Conservation (phyloP, 92 coral and sea anemone species). For the Phenganax subtilis region DNA sequence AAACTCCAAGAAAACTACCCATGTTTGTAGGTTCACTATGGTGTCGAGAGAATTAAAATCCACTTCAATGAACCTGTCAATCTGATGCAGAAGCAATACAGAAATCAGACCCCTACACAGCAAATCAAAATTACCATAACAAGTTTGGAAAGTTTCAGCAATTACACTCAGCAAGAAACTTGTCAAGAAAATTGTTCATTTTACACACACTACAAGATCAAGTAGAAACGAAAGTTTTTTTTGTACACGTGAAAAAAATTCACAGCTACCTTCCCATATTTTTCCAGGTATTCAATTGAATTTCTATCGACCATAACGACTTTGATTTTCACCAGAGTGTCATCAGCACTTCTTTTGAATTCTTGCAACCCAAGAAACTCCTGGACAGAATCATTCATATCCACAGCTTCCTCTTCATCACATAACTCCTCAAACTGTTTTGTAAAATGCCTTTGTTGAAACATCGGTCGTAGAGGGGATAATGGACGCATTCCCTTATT, state of each 20-base stretch:
- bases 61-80: constrained; percentile 67
- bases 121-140: too few species aligned
- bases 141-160: too few species aligned
- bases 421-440: constrained; percentile 46
- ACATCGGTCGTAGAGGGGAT: constrained; percentile 87
- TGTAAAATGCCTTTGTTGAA: constrained; percentile 64
- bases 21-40: constrained; percentile 84
- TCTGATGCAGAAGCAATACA: constrained; percentile 39
- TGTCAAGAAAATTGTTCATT: too few species aligned
- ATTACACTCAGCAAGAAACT: too few species aligned
- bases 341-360: constrained; percentile 42
- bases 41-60: constrained; percentile 94
- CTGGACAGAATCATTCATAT: constrained; percentile 16
- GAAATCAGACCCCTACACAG: too few species aligned
- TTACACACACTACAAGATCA: not conserved
- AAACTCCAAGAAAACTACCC: constrained; percentile 95
- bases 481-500: constrained; percentile 54
- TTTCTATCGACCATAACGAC: constrained; percentile 64
- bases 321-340: constrained; percentile 63
- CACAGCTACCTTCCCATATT: constrained; percentile 61
- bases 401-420: constrained; percentile 47
- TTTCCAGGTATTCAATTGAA: constrained; percentile 63
- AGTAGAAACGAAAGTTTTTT: not conserved
- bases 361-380: constrained; percentile 31
- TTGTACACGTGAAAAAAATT: not conserved